A percentile compares a stretch with the other conserved stretches of the same genome.
Evolutionary conservation across 2,113 vertebrate genomes (phyloP).

Genomic region (Tringa solitaria): DNA sequence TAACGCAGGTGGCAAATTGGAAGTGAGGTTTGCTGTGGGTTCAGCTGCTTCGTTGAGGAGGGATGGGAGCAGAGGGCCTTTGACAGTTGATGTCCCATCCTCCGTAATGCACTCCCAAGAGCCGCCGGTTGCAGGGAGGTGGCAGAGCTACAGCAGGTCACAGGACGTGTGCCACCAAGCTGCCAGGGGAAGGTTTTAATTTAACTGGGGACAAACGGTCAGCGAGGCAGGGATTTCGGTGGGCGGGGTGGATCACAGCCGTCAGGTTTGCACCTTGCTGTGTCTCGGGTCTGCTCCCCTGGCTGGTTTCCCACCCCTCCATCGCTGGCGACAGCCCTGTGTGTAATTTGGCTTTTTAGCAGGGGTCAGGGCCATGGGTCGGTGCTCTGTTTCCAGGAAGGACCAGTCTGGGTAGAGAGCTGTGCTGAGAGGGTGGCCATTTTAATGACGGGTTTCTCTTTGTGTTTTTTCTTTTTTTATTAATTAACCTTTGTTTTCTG

Average conservation of each 20-base stretch:
- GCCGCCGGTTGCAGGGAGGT: background rate
- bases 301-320: background rate
- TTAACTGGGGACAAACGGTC: background rate
- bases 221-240: background rate
- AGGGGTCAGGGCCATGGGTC: background rate
- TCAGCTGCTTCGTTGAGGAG: background rate
- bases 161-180: background rate
- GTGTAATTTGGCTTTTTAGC: background rate
- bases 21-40: background rate
- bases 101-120: background rate
- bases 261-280: background rate
- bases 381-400: background rate
- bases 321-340: background rate
- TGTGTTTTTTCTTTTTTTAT: background rate
- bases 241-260: background rate
- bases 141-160: background rate
- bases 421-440: background rate
- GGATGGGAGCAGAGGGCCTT: background rate
- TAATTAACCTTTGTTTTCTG: conserved; percentile 60
- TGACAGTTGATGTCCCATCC: background rate
- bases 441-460: conserved; percentile 38
- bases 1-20: background rate
- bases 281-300: background rate
- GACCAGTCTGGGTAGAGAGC: background rate
- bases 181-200: background rate